Evolutionary conservation across 30 jellyfish, hydroid and myxozoan species (phyloP).

Genomic region (Hydractinia echinata): DNA sequence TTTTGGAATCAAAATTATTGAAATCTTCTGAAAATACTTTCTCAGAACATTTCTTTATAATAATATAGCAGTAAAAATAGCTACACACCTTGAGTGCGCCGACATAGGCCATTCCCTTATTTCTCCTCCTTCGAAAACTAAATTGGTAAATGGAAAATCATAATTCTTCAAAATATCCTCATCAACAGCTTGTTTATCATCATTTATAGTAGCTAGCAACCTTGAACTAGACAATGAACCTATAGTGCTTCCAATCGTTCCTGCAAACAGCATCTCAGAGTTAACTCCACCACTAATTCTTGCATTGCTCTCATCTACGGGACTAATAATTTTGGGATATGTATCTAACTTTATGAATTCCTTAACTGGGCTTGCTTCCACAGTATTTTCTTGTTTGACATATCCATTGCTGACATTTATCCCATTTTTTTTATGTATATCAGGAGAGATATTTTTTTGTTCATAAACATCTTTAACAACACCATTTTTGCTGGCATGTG

Average conservation of each 20-base stretch:
- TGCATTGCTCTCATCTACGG: background rate
- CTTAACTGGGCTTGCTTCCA: background rate
- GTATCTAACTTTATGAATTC: background rate
- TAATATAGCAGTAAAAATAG: background rate
- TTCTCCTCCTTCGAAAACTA: constrained; percentile 92
- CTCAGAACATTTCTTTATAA: too few species aligned
- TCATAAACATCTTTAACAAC: background rate
- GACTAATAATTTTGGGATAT: background rate
- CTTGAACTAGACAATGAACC: constrained; percentile 66
- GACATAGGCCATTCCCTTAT: constrained; percentile 91
- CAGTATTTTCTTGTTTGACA: background rate
- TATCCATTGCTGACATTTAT: background rate
- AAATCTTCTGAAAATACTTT: too few species aligned
- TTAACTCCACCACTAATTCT: background rate
- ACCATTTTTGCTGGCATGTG: background rate
- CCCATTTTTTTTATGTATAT: background rate
- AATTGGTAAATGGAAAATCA: constrained; percentile 64
- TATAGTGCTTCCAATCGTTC: constrained; percentile 57
- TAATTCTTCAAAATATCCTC: constrained; percentile 67
- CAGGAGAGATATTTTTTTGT: background rate
- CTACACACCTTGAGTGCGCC: constrained; percentile 75
- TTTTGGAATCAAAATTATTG: too few species aligned
- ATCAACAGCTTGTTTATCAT: constrained; percentile 63
- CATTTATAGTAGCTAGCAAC: constrained; percentile 44
- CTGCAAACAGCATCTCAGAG: constrained; percentile 52